Conservation (phyloP, 2,888 invertebrate species). For the Lithophane socia region DNA sequence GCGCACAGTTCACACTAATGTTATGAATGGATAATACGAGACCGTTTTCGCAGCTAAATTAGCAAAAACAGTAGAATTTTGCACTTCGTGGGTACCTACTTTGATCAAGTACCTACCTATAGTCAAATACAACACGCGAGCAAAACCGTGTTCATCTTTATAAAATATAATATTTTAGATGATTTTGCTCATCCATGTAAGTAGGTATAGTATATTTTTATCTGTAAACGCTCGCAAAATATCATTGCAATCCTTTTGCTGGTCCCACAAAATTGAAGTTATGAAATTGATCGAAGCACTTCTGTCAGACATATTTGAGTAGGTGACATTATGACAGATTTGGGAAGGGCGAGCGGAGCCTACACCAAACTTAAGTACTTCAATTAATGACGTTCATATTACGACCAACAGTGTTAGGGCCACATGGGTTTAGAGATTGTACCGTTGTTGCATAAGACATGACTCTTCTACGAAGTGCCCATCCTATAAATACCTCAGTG, state of each 20-base stretch:
- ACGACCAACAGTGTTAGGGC: background rate
- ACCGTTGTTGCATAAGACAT: conserved; percentile 20
- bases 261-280: background rate
- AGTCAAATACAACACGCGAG: background rate
- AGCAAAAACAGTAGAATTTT: background rate
- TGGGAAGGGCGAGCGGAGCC: no score
- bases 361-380: background rate
- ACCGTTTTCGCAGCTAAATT: background rate
- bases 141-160: background rate
- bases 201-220: background rate
- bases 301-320: background rate
- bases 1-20: background rate
- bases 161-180: background rate
- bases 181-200: background rate
- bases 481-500: conserved; percentile 17
- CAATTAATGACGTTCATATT: background rate
- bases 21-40: background rate
- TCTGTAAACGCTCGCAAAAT: background rate
- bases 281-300: background rate
- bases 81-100: background rate
- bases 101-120: background rate
- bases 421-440: background rate
- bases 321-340: background rate
- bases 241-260: background rate
- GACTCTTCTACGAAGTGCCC: conserved; percentile 11